phyloP scores from a whole-genome alignment of 2,113 vertebrate genomes.

The Nannobrachium achirus region DNA sequence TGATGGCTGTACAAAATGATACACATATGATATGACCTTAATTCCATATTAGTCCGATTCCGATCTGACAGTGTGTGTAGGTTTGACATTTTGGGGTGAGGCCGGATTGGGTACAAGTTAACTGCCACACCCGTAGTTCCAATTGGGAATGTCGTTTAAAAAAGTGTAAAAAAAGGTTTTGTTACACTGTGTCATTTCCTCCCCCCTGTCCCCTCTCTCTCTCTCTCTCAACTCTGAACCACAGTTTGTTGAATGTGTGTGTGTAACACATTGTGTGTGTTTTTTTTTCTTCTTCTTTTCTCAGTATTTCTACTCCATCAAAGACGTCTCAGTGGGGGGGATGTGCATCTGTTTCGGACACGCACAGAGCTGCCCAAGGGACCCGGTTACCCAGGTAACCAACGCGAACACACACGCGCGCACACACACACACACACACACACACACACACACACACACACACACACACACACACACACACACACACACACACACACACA shows the following conservation, averaged over 20 bases:
- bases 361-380: slow-evolving; percentile 91
- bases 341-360: slow-evolving; percentile 98
- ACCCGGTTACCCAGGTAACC: slow-evolving; percentile 85
- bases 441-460: not conserved
- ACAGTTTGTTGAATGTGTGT: not conserved
- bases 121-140: too few species aligned
- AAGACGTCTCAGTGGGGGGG: slow-evolving; percentile 94
- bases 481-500: slow-evolving; percentile 4
- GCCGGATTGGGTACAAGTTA: too few species aligned
- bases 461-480: not conserved
- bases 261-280: not conserved
- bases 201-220: too few species aligned
- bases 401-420: slow-evolving; percentile 15
- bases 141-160: too few species aligned
- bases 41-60: too few species aligned
- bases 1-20: too few species aligned
- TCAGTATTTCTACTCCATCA: slow-evolving; percentile 96
- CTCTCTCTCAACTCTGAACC: too few species aligned
- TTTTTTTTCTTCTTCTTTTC: not conserved
- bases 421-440: not conserved
- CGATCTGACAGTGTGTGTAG: too few species aligned
- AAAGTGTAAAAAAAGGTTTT: too few species aligned
- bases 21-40: too few species aligned
- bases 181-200: too few species aligned
- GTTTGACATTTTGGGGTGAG: too few species aligned